phyloP scores from a whole-genome alignment of 2,888 invertebrate genomes.

The Sarcophaga caerulescens region DNA sequence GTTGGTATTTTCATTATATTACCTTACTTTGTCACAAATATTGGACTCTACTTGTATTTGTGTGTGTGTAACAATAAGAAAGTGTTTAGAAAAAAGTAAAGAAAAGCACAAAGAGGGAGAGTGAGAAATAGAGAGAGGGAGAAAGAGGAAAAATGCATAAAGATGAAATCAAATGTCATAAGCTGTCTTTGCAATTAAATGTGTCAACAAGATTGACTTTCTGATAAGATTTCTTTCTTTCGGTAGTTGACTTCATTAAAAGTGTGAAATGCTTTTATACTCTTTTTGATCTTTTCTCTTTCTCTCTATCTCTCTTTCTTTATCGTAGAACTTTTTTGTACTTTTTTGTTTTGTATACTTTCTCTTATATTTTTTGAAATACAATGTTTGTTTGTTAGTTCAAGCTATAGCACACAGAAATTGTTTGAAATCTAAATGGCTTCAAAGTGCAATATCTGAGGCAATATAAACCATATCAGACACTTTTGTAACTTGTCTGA shows the following conservation, averaged over 20 bases:
- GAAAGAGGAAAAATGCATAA: constrained; percentile 12
- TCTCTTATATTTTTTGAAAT: no score
- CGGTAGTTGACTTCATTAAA: constrained; percentile 50
- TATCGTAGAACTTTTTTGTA: not conserved
- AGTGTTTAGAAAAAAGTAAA: not conserved
- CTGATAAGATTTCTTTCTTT: constrained; percentile 62
- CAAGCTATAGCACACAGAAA: no score
- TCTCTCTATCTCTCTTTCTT: not conserved
- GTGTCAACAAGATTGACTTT: constrained; percentile 69
- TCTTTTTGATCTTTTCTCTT: not conserved
- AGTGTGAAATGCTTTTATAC: constrained; percentile 57
- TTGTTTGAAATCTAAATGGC: no score
- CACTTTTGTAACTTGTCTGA: no score
- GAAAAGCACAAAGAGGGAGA: not conserved
- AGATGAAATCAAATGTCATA: constrained; percentile 70
- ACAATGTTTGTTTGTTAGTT: not conserved
- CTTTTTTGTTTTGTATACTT: not conserved
- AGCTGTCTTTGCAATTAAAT: constrained; percentile 69
- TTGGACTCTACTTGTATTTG: not conserved
- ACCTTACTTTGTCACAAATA: constrained; percentile 21
- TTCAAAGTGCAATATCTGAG: no score
- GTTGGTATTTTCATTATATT: not conserved
- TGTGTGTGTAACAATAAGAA: not conserved
- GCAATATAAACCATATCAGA: no score
- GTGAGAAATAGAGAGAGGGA: constrained; percentile 13